phyloP scores from a whole-genome alignment of 2,888 invertebrate species.

The Clivina fossor region DNA sequence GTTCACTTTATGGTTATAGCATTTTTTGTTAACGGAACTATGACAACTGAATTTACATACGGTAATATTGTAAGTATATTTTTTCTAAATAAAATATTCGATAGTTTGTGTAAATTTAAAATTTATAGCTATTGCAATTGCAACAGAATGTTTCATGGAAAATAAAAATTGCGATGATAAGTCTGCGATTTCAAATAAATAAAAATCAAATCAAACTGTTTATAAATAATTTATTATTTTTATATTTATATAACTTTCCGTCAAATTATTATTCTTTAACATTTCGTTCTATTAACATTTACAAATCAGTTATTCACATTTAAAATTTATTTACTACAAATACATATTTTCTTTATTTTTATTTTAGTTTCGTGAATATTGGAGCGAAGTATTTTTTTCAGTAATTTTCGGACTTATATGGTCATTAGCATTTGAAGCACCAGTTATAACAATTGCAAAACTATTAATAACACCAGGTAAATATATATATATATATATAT shows the following conservation, averaged over 20 bases:
- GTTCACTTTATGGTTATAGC: conserved; percentile 53
- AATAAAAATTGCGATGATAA: not conserved
- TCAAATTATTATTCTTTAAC: no score
- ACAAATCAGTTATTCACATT: no score
- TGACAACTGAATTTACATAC: conserved; percentile 1
- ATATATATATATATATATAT: no score
- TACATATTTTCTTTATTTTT: not conserved
- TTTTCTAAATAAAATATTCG: not conserved
- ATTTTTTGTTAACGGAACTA: conserved; percentile 32
- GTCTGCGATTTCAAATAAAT: not conserved
- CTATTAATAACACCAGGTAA: conserved; percentile 37
- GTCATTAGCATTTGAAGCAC: conserved; percentile 55
- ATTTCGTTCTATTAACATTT: conserved; percentile 2
- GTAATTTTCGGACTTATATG: conserved; percentile 51
- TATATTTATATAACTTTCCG: no score
- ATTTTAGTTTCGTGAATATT: conserved; percentile 51
- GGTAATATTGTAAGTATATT: conserved; percentile 8
- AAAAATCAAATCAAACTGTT: no score
- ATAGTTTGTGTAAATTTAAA: not conserved
- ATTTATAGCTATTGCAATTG: not conserved
- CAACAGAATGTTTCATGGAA: not conserved
- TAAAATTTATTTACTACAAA: not conserved
- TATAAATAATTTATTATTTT: no score
- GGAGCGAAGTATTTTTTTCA: conserved; percentile 53
- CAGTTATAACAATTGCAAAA: conserved; percentile 54